Percentiles rank a stretch among this genome's conserved stretches.
phyloP scores from a whole-genome alignment of 2,888 invertebrate species.

The Baronia brevicornis region DNA sequence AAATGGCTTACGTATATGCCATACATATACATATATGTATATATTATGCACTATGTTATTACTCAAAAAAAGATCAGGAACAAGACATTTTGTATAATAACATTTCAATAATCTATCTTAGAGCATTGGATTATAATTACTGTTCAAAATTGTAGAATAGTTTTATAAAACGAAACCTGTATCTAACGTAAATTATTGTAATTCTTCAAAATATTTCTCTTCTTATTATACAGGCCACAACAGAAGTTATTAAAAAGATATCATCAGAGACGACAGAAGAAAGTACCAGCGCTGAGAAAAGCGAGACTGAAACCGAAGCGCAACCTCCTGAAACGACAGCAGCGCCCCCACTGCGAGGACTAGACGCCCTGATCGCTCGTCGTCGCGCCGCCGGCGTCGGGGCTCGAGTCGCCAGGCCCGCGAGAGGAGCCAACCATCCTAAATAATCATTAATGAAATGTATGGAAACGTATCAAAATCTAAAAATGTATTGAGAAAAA shows the following conservation, averaged over 20 bases:
- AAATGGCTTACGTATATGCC: too few species aligned
- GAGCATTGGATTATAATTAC: too few species aligned
- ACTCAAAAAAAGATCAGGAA: too few species aligned
- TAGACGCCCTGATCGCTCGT: constrained; percentile 81
- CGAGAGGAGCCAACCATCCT: constrained; percentile 36
- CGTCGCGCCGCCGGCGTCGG: constrained; percentile 74
- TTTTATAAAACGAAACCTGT: too few species aligned
- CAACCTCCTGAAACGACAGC: constrained; percentile 60
- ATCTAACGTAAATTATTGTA: too few species aligned
- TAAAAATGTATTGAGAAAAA: too few species aligned
- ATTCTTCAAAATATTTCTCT: too few species aligned
- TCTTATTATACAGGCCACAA: constrained; percentile 40
- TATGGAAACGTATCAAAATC: constrained; percentile 4
- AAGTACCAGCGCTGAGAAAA: constrained; percentile 56
- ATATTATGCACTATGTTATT: too few species aligned
- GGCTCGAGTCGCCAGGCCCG: constrained; percentile 46
- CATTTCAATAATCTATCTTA: too few species aligned
- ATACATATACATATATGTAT: too few species aligned
- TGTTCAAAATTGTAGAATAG: too few species aligned
- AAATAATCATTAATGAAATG: constrained; percentile 27
- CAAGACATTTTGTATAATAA: too few species aligned
- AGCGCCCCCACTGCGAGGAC: constrained; percentile 77
- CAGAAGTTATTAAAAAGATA: constrained; percentile 55
- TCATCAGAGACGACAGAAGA: constrained; percentile 55
- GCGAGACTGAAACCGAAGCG: constrained; percentile 52